Conservation (phyloP, 2,888 invertebrate species). For the Drosophila parthenogenetica region DNA sequence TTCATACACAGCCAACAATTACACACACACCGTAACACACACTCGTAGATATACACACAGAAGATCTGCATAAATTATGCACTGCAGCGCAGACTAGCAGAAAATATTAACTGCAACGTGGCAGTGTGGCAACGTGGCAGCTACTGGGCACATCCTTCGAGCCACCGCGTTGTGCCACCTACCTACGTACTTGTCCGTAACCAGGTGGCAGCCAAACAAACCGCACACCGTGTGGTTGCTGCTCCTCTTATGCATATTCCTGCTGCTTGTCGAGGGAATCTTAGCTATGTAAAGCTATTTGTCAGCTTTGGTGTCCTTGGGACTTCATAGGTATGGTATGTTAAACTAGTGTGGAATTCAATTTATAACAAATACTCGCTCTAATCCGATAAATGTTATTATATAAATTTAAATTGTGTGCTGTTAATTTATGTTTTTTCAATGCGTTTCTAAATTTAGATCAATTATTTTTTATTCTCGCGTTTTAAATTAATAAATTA, state of each 20-base stretch:
- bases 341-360: background rate
- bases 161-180: conserved; percentile 11
- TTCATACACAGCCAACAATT: background rate
- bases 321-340: background rate
- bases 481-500: too few relatives aligned
- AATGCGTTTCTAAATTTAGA: too few relatives aligned
- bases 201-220: conserved; percentile 74
- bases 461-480: too few relatives aligned
- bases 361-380: too few relatives aligned
- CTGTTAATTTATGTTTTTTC: too few relatives aligned
- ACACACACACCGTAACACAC: conserved; percentile 42
- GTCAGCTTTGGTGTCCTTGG: background rate
- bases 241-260: conserved; percentile 23
- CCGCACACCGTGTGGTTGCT: conserved; percentile 63
- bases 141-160: conserved; percentile 17
- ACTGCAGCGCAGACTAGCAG: conserved; percentile 71
- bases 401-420: too few relatives aligned
- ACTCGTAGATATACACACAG: conserved; percentile 37
- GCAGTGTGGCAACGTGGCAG: conserved; percentile 44
- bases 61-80: conserved; percentile 75
- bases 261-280: background rate
- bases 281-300: conserved; percentile 19
- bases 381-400: too few relatives aligned
- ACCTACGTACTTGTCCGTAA: conserved; percentile 7
- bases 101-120: conserved; percentile 73